Percentiles rank a stretch among this genome's conserved stretches.
These are phyloP conservation scores for Paedocypris sp. DNA, from an alignment of 2,113 vertebrate species.

Conservation along the genomic window DNA sequence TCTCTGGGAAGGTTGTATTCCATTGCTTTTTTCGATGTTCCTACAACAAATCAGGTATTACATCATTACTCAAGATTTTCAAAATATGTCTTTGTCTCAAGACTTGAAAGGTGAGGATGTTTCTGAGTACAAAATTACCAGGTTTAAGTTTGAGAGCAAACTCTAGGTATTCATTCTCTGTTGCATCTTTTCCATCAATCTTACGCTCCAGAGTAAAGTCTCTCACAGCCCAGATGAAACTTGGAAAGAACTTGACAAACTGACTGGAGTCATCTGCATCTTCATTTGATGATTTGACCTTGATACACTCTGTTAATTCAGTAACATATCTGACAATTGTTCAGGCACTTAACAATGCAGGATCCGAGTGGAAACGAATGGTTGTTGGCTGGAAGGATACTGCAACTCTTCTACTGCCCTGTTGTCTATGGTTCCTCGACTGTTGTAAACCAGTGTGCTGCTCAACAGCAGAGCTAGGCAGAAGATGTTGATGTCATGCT, in stretches of 20 bases:
- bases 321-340: constrained; percentile 35
- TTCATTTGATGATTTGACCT: not conserved
- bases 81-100: not conserved
- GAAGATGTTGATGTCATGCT: constrained; percentile 49
- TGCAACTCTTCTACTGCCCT: constrained; percentile 28
- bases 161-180: constrained; percentile 51
- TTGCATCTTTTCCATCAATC: constrained; percentile 29
- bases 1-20: constrained; percentile 31
- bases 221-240: constrained; percentile 51
- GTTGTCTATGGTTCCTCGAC: constrained; percentile 27
- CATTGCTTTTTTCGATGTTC: not conserved
- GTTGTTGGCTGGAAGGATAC: constrained; percentile 30
- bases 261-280: not conserved
- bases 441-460: constrained; percentile 33
- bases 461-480: constrained; percentile 40
- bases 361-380: not conserved
- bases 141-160: constrained; percentile 34
- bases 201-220: constrained; percentile 50
- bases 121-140: constrained; percentile 24
- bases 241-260: constrained; percentile 36
- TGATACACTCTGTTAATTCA: constrained; percentile 40
- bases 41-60: not conserved
- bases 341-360: no score
- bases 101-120: not conserved
- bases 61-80: not conserved